Evolutionary conservation across 1,140 invertebrate species (phyloP), one percentile per base, ranked within the genome.

Genomic region (Tribolium castaneum): DNA sequence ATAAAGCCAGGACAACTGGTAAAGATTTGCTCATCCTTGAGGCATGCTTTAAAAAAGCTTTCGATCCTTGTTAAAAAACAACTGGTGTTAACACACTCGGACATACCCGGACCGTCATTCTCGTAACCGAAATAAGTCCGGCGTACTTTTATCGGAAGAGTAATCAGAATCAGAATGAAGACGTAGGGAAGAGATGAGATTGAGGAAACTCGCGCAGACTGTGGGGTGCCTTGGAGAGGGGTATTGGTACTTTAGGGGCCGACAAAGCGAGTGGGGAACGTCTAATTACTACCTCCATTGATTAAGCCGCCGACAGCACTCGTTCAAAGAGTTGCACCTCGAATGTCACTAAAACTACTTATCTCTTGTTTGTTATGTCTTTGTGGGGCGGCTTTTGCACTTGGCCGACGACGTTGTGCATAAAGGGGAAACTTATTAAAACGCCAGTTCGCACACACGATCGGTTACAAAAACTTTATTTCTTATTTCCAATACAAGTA

Each of bases 91-190:
- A 30, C 25, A 30, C 25, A 30, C 25, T 30, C 25, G 25, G 6
- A 6, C 25, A 5, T 30, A 30, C 3, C 25, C 25, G 25, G 6
- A 35, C 59, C 2, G 34, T 35, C 59, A 66, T 30, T 35, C 22
- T 34, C 30, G 30, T 59, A 66, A 66, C 30, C n/a, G 34, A 30
- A 66, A 35, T 12, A 66, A 30, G 14, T 12, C 25, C 34, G 59
- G n/a, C 66, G 45, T 62, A 76, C 39, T 35, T 75, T 78, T 78
- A 54, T 52, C 73, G 74, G 71, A 71, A 78, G 76, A 80, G 39
- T 78, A 77, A 78, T 76, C 75, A 70, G 73, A 77, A 72, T 76
- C 73, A 75, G 75, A 80, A 80, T 77, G 66, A 75, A 80, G 79
- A 77, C 51, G 51, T 76, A 72, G 72, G 19, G 77, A 50, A 35